Evolutionary conservation across 2,888 invertebrate species (phyloP).

Genomic region (Drosophila diplacantha): DNA sequence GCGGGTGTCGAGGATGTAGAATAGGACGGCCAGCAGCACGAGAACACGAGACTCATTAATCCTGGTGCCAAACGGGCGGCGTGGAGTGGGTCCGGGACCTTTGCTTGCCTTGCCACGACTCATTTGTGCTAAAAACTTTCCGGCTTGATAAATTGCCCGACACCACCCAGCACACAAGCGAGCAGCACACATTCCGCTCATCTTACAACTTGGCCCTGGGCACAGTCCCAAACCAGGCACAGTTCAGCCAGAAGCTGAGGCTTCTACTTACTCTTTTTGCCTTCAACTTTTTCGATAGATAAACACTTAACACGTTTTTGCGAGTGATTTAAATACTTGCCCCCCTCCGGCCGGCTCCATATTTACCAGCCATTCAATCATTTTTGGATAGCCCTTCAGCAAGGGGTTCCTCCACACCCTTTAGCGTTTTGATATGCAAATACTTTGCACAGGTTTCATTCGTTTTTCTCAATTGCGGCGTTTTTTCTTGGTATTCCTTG

Average conservation of each 20-base stretch:
- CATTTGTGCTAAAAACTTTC: conserved; percentile 72
- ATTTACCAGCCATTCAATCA: conserved; percentile 67
- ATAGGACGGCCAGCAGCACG: conserved; percentile 19
- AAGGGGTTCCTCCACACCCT: conserved; percentile 12
- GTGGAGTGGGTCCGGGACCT: conserved; percentile 39
- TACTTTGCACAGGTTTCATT: conserved; percentile 38
- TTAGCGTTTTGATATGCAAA: conserved; percentile 47
- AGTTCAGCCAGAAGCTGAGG: conserved; percentile 20
- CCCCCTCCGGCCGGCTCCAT: conserved; percentile 26
- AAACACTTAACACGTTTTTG: conserved; percentile 77
- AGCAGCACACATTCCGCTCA: conserved; percentile 21
- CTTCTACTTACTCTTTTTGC: conserved; percentile 23
- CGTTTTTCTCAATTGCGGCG: conserved; percentile 44
- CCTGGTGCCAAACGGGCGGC: conserved; percentile 58
- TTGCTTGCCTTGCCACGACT: conserved; percentile 57
- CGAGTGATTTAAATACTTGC: conserved; percentile 59
- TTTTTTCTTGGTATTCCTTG: conserved; percentile 38
- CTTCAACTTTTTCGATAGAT: conserved; percentile 69
- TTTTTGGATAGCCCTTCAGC: conserved; percentile 15
- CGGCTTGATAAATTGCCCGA: conserved; percentile 66
- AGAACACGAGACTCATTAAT: conserved; percentile 75
- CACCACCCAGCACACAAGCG: conserved; percentile 30
- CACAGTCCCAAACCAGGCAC: conserved; percentile 2
- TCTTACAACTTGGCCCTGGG: conserved; percentile 13
- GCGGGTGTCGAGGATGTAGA: conserved; percentile 49